Evolutionary conservation across 2,888 invertebrate genomes (phyloP).

Genomic region (Zygothrica quintamaculata): DNA sequence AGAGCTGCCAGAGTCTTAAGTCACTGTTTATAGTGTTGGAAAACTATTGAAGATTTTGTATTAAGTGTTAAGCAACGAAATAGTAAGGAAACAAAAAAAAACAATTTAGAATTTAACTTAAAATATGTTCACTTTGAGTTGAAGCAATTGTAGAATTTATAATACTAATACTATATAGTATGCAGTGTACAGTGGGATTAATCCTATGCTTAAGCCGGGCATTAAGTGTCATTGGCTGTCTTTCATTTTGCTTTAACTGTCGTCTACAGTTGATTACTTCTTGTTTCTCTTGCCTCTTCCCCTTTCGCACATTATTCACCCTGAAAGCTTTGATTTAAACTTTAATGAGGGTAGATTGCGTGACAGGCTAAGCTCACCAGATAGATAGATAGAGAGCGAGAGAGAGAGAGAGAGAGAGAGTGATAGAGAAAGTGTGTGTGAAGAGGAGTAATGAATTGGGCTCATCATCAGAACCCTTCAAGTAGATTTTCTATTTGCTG

Average conservation of each 20-base stretch:
- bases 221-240: slow-evolving; percentile 5
- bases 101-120: too few relatives aligned
- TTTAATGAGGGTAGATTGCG: slow-evolving; percentile 51
- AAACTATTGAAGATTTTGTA: too few relatives aligned
- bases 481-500: slow-evolving; percentile 17
- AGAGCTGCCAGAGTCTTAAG: too few relatives aligned
- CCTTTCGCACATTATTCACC: slow-evolving; percentile 7
- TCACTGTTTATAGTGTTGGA: too few relatives aligned
- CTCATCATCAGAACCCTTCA: slow-evolving; percentile 20
- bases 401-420: not conserved
- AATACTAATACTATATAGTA: too few relatives aligned
- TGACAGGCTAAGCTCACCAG: slow-evolving; percentile 35
- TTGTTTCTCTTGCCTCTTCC: not conserved
- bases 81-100: not conserved
- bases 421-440: not conserved
- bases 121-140: too few relatives aligned
- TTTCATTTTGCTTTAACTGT: not conserved
- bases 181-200: not conserved
- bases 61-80: too few relatives aligned
- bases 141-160: too few relatives aligned
- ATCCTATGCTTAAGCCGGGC: not conserved
- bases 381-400: not conserved
- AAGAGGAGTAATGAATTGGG: not conserved
- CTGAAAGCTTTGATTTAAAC: slow-evolving; percentile 42
- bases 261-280: too few relatives aligned